phyloP scores from a whole-genome alignment of 2,888 invertebrate species.

The Agrotis ipsilon region DNA sequence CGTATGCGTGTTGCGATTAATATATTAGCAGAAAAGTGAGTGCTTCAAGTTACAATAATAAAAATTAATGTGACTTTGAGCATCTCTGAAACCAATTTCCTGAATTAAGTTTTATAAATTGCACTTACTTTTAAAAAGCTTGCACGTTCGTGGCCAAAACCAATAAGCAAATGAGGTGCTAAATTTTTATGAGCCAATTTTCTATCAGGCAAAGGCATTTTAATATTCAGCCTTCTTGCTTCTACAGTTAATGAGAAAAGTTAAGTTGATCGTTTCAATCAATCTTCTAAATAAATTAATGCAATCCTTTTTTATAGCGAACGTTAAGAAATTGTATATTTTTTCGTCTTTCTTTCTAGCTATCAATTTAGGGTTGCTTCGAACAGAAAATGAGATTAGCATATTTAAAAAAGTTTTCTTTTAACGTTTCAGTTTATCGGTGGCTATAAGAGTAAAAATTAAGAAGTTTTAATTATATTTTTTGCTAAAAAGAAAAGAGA shows the following conservation, averaged over 20 bases:
- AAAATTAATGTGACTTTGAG: constrained; percentile 2
- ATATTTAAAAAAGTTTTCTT: constrained; percentile 64
- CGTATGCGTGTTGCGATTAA: neutral
- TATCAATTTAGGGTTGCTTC: constrained; percentile 65
- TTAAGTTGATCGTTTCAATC: constrained; percentile 66
- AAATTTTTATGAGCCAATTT: constrained; percentile 59
- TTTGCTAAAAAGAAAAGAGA: neutral
- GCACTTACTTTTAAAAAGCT: constrained; percentile 16
- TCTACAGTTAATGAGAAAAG: constrained; percentile 67
- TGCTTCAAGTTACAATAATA: neutral
- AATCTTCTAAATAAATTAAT: constrained; percentile 69
- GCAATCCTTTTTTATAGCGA: constrained; percentile 62
- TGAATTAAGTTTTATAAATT: constrained; percentile 20
- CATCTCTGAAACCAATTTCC: constrained; percentile 6
- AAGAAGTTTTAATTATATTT: constrained; percentile 64
- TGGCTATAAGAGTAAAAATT: constrained; percentile 65
- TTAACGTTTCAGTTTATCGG: constrained; percentile 68
- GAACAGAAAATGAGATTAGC: constrained; percentile 70
- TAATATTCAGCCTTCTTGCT: constrained; percentile 41
- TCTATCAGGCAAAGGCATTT: constrained; percentile 39
- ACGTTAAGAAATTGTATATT: constrained; percentile 58
- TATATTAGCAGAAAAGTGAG: neutral
- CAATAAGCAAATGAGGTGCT: constrained; percentile 40
- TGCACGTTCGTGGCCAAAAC: constrained; percentile 7
- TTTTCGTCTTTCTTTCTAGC: constrained; percentile 55